Conservation (phyloP, 1,140 invertebrate species). For the Drosophila santomea region DNA sequence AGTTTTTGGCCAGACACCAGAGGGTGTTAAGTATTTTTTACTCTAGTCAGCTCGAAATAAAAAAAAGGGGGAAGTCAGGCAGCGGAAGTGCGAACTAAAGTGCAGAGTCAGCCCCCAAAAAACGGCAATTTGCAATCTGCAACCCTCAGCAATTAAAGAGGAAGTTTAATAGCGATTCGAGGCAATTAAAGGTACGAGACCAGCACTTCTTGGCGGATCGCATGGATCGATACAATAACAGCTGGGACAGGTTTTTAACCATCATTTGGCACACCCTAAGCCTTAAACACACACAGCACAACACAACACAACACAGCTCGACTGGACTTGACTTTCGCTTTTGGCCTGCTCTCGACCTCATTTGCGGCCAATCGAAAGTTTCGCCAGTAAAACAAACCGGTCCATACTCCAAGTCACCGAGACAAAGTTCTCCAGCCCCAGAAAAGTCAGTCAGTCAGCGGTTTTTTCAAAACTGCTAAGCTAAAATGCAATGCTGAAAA, state of each 20-base stretch:
- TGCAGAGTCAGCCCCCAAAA: conserved; percentile 26
- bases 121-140: not conserved
- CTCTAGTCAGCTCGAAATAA: conserved; percentile 8
- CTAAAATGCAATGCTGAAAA: conserved; percentile 6
- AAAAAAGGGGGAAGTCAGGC: conserved; percentile 13
- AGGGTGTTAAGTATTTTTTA: conserved; percentile 12
- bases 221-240: conserved; percentile 3
- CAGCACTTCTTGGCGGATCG: not conserved
- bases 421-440: conserved; percentile 27
- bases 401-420: conserved; percentile 36
- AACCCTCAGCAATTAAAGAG: conserved; percentile 31
- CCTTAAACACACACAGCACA: not conserved
- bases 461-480: conserved; percentile 4
- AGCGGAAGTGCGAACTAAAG: conserved; percentile 35
- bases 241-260: conserved; percentile 36
- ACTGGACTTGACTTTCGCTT: conserved; percentile 55
- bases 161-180: conserved; percentile 4
- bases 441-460: conserved; percentile 33
- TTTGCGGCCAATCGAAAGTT: conserved; percentile 58
- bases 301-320: too few relatives aligned
- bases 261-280: conserved; percentile 27
- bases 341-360: conserved; percentile 52
- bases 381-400: conserved; percentile 67
- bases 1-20: conserved; percentile 12
- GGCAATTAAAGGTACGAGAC: conserved; percentile 6